A percentile compares a stretch with the other conserved stretches of the same genome.
Evolutionary conservation across 2,113 vertebrate species (phyloP).

Genomic region (Guaruba guarouba): DNA sequence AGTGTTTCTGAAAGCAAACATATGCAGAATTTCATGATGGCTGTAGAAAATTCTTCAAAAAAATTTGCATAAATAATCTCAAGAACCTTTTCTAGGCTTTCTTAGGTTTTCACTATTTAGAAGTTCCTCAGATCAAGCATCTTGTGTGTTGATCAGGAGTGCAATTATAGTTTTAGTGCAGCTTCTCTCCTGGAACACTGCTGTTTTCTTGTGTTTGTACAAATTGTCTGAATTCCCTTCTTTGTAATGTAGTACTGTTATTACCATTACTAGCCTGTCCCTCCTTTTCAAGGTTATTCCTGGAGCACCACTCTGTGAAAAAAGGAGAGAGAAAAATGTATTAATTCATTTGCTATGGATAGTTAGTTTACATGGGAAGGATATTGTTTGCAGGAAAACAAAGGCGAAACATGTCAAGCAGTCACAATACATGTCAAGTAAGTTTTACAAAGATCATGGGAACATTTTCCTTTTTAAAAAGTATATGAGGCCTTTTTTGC

Average conservation of each 20-base stretch:
- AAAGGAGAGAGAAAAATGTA: background rate
- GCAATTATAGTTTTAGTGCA: background rate
- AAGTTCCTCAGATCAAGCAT: background rate
- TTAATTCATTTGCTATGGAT: background rate
- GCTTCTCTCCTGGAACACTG: background rate
- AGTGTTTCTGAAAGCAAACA: background rate
- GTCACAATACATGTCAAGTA: background rate
- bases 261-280: background rate
- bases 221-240: background rate
- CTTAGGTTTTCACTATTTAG: background rate
- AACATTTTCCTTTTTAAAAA: background rate
- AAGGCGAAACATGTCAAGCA: background rate
- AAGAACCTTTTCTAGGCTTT: background rate
- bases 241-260: background rate
- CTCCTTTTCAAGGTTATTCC: background rate
- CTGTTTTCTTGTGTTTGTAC: background rate
- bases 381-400: background rate
- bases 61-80: background rate
- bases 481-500: background rate
- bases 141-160: background rate
- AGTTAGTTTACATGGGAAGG: background rate
- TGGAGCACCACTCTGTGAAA: background rate
- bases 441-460: background rate
- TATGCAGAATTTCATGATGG: background rate
- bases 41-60: background rate